These are phyloP conservation scores for Mesochorus sp. DNA, from an alignment of 2,888 invertebrate species.

Conservation along the genomic window DNA sequence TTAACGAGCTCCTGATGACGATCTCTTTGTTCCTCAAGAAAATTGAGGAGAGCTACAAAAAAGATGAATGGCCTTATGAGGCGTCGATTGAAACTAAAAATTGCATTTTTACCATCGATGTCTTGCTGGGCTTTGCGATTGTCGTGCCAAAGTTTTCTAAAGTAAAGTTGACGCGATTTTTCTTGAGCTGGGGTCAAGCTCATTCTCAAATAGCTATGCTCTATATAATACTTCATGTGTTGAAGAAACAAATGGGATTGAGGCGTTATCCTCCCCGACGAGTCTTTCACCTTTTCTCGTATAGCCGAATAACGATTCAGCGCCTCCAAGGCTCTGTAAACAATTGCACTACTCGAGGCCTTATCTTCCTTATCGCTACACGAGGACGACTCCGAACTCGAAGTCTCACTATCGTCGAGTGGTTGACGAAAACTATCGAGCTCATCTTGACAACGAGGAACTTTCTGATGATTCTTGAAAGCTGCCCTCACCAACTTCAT, in stretches of 20 bases:
- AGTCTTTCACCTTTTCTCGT: constrained; percentile 31
- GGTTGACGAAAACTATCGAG: constrained; percentile 6
- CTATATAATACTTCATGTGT: constrained; percentile 57
- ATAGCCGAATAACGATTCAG: constrained; percentile 19
- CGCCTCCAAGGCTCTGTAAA: constrained; percentile 37
- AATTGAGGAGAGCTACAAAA: constrained; percentile 42
- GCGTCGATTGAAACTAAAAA: neutral
- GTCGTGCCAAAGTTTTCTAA: constrained; percentile 53
- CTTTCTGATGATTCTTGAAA: neutral
- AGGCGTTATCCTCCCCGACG: neutral
- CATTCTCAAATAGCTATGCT: constrained; percentile 55
- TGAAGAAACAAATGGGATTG: constrained; percentile 48
- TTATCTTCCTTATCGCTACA: neutral
- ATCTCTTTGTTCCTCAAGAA: constrained; percentile 47
- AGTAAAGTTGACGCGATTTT: constrained; percentile 28
- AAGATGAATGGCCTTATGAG: neutral
- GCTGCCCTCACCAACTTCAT: constrained; percentile 26
- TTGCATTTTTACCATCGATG: constrained; percentile 44
- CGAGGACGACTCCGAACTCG: constrained; percentile 36
- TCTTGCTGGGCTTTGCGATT: constrained; percentile 57
- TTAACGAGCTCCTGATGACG: constrained; percentile 38
- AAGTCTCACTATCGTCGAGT: neutral
- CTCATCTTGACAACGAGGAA: neutral
- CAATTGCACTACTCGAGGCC: neutral
- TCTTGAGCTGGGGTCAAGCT: constrained; percentile 32